Base-by-base conservation (phyloP, 1,140 invertebrate genomes). In the Chironomus striatipennis region DNA sequence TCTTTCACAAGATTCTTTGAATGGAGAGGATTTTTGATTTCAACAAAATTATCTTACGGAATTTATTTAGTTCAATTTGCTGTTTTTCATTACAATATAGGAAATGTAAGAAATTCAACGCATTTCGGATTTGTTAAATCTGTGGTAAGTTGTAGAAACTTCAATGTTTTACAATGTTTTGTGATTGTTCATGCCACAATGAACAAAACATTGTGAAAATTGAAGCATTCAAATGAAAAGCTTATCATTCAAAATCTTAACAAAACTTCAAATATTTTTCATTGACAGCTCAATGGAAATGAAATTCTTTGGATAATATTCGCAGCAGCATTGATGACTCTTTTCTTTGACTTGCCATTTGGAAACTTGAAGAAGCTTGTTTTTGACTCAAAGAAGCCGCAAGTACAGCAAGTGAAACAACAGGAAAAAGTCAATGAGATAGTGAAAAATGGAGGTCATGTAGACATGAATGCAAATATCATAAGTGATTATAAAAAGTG, bases 41-140 rank as follows among this genome's bases (percentile, higher is more conserved):
- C 85, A 42, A 89, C 89, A 2, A 84, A 87, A 77, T 79, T 90
- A 0, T 88, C 88, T 75, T 90, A 90, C 77, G 86, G 88, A 12
- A 81, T 90, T 75, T 90, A 90, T 77, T 79, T 90, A 57, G 88
- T 87, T 42, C 89, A 90, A 77, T 90, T 90, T 79, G 88, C 89
- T 9, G 85, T 90, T 43, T 90, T 87, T 77, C 90, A 90, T 80
- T 90, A 83, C 74, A 89, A 88, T 75, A 87, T 90, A 17, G 89
- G 88, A 42, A 82, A 82, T 77, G 85, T 83, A 12, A 83, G 87
- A 77, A 83, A 81, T 75, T 79, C 86, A 4, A 83, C 85, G 74
- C 77, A 84, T 76, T 89, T 85, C 77, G 85, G 83, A 75, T 87
- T 88, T 78, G 75, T 86, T 4, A 83, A 81, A 70, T 82, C 83